Evolutionary conservation across 2,888 invertebrate species (phyloP).

Genomic region (Blomia tropicalis): DNA sequence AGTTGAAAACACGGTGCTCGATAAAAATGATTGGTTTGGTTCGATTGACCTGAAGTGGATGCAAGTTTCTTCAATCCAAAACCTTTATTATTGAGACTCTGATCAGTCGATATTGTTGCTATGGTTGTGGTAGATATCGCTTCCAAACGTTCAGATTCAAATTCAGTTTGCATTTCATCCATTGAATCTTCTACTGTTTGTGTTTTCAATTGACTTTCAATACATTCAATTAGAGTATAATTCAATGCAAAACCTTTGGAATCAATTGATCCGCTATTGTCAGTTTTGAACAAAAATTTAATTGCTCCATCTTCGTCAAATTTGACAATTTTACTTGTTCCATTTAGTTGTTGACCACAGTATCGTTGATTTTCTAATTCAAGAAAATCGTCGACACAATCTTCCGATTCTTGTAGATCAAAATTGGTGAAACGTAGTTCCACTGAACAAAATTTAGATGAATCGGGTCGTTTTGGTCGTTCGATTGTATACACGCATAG

Average conservation of each 20-base stretch:
- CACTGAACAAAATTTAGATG: conserved; percentile 27
- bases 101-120: background rate
- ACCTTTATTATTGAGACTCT: background rate
- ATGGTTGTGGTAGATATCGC: too few relatives aligned
- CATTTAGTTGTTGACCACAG: conserved; percentile 29
- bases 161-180: too few relatives aligned
- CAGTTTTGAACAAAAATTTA: conserved; percentile 21
- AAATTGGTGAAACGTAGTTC: conserved; percentile 31
- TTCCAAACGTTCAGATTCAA: too few relatives aligned
- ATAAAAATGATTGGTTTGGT: background rate
- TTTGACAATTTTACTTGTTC: conserved; percentile 12
- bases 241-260: conserved; percentile 21
- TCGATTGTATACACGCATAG: conserved; percentile 29
- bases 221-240: conserved; percentile 23
- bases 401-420: conserved; percentile 28
- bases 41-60: background rate
- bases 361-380: conserved; percentile 30
- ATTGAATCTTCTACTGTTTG: background rate
- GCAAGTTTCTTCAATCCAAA: too few relatives aligned
- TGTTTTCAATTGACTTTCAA: conserved; percentile 3
- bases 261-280: background rate
- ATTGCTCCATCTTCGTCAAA: conserved; percentile 18
- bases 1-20: conserved; percentile 25
- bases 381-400: conserved; percentile 30
- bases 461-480: conserved; percentile 22